phyloP scores from a whole-genome alignment of 2,888 invertebrate species.

The Camponotus fellah region DNA sequence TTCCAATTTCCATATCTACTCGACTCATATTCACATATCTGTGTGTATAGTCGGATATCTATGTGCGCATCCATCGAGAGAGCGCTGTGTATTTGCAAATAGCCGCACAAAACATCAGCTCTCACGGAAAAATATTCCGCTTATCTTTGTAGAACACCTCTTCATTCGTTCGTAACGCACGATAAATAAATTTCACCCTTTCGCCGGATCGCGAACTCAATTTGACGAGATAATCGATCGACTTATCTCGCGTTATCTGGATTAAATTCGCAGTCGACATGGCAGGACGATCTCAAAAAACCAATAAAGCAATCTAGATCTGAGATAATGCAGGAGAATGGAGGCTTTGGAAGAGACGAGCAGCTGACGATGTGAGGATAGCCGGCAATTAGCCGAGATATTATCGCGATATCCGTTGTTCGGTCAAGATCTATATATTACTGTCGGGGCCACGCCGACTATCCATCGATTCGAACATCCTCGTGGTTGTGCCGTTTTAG shows the following conservation, averaged over 20 bases:
- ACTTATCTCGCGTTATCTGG: slow-evolving; percentile 4
- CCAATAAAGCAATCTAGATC: slow-evolving; percentile 42
- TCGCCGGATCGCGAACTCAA: neutral
- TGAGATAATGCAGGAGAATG: neutral
- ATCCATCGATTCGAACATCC: slow-evolving; percentile 25
- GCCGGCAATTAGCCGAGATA: slow-evolving; percentile 78
- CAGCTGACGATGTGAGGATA: slow-evolving; percentile 65
- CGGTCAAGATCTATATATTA: slow-evolving; percentile 67
- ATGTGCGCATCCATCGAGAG: neutral
- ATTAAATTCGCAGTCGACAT: slow-evolving; percentile 28
- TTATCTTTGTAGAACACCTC: neutral
- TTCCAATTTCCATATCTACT: slow-evolving; percentile 78
- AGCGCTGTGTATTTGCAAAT: slow-evolving; percentile 45
- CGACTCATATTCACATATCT: slow-evolving; percentile 59
- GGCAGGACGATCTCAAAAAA: slow-evolving; percentile 1
- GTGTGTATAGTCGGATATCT: neutral
- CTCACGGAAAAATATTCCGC: neutral
- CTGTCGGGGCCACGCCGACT: slow-evolving; percentile 48
- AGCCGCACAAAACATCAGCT: slow-evolving; percentile 29
- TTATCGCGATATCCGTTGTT: slow-evolving; percentile 68
- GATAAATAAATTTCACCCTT: neutral
- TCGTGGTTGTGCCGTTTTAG: neutral
- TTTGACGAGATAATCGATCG: slow-evolving; percentile 3
- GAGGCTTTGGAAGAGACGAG: slow-evolving; percentile 51
- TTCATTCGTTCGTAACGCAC: neutral